phyloP scores from a whole-genome alignment of 1,140 invertebrate species.

The Rhizoglyphus robini region DNA sequence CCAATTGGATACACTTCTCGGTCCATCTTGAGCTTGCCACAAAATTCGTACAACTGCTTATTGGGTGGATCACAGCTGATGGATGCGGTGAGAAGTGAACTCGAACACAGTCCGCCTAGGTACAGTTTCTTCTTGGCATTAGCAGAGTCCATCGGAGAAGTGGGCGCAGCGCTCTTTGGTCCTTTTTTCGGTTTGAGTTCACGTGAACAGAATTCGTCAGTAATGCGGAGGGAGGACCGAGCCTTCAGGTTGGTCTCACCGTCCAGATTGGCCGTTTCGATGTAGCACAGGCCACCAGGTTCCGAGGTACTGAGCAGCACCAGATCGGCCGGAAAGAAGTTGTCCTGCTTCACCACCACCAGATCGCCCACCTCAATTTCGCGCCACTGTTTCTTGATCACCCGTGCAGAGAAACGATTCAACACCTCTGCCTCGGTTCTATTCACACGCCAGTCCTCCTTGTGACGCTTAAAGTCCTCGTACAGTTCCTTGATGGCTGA shows the following conservation, averaged over 20 bases:
- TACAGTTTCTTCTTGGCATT: constrained; percentile 24
- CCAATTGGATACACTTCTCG: constrained; percentile 52
- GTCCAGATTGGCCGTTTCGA: constrained; percentile 98
- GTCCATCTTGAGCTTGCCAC: constrained; percentile 65
- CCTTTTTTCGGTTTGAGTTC: too few relatives aligned
- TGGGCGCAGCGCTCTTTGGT: too few relatives aligned
- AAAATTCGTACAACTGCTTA: constrained; percentile 89
- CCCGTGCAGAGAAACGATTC: constrained; percentile 14
- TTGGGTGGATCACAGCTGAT: constrained; percentile 93
- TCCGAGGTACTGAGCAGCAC: constrained; percentile 58
- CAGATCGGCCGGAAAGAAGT: constrained; percentile 78
- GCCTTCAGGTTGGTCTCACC: constrained; percentile 99
- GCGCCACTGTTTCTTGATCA: constrained; percentile 26
- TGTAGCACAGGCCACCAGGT: constrained; percentile 66
- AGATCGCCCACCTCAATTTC: constrained; percentile 72
- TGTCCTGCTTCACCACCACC: constrained; percentile 73
- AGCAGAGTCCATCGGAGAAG: too few relatives aligned
- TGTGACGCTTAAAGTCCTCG: constrained; percentile 85
- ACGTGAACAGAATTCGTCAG: not conserved
- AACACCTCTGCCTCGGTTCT: constrained; percentile 52
- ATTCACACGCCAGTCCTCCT: constrained; percentile 87
- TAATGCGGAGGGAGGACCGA: constrained; percentile 45
- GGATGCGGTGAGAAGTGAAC: constrained; percentile 26
- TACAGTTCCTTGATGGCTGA: constrained; percentile 91
- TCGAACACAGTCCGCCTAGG: not conserved